A percentile compares a stretch with the other conserved stretches of the same genome.
These are phyloP conservation scores for Coenonympha arcania DNA, from an alignment of 2,888 invertebrate genomes.

Conservation along the genomic window DNA sequence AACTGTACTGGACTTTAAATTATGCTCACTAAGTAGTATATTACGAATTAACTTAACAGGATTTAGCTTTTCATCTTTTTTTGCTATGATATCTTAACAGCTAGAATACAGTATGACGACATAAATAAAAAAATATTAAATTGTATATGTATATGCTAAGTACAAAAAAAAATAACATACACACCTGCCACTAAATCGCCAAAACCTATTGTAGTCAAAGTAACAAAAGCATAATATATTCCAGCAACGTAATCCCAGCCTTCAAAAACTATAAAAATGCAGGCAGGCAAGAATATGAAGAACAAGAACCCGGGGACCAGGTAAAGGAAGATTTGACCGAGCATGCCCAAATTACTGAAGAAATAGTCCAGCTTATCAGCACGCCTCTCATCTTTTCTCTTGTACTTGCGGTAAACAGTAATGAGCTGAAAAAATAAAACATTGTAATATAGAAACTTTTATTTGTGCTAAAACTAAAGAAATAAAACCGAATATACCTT, in stretches of 20 bases:
- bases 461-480: too few relatives aligned
- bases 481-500: too few relatives aligned
- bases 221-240: constrained; percentile 90
- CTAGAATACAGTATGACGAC: too few relatives aligned
- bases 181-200: constrained; percentile 93
- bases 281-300: constrained; percentile 89
- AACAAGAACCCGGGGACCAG: constrained; percentile 91
- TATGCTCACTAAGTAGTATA: too few relatives aligned
- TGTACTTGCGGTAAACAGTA: constrained; percentile 85
- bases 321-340: constrained; percentile 86
- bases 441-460: neutral
- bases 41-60: too few relatives aligned
- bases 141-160: neutral
- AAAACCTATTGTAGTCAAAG: constrained; percentile 91
- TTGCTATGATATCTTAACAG: too few relatives aligned
- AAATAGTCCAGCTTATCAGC: constrained; percentile 76
- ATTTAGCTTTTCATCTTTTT: too few relatives aligned
- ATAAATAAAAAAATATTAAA: neutral
- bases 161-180: too few relatives aligned
- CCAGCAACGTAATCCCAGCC: constrained; percentile 89
- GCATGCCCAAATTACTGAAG: constrained; percentile 79
- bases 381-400: constrained; percentile 77
- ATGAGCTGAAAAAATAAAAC: constrained; percentile 76
- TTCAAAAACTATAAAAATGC: constrained; percentile 88
- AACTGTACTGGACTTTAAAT: too few relatives aligned